Evolutionary conservation across 2,113 vertebrate genomes (phyloP).

Genomic region (Marmota monax): DNA sequence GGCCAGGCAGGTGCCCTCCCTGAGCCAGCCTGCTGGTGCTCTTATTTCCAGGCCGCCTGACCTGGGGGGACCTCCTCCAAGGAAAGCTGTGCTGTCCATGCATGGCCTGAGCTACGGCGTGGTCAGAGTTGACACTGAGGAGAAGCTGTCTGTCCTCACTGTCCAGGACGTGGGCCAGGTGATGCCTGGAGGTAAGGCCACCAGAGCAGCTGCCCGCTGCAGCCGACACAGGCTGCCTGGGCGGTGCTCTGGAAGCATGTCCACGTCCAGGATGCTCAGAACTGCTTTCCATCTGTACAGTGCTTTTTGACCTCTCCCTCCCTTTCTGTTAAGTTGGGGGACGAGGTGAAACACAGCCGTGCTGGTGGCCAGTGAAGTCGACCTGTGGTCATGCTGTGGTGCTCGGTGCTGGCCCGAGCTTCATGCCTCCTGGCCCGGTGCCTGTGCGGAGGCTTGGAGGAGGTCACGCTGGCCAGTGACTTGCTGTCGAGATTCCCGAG

Average conservation of each 20-base stretch:
- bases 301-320: neutral
- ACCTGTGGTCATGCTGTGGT: neutral
- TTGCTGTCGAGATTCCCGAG: neutral
- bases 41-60: conserved; percentile 92
- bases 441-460: neutral
- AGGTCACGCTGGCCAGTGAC: neutral
- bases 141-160: conserved; percentile 96
- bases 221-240: no score
- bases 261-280: neutral
- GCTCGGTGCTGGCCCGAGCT: no score
- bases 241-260: neutral
- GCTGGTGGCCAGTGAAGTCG: fast-evolving
- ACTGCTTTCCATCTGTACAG: neutral
- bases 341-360: neutral
- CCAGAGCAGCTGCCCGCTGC: neutral
- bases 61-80: conserved; percentile 93
- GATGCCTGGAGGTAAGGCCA: conserved; percentile 94
- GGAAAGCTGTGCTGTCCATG: conserved; percentile 97
- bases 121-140: conserved; percentile 96
- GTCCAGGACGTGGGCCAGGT: conserved; percentile 98
- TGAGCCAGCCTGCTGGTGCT: neutral
- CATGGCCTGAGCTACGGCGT: conserved; percentile 94
- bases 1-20: neutral
- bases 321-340: neutral
- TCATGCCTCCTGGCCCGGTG: no score